phyloP scores from a whole-genome alignment of 2,888 invertebrate species.

The Eupithecia exiguata region DNA sequence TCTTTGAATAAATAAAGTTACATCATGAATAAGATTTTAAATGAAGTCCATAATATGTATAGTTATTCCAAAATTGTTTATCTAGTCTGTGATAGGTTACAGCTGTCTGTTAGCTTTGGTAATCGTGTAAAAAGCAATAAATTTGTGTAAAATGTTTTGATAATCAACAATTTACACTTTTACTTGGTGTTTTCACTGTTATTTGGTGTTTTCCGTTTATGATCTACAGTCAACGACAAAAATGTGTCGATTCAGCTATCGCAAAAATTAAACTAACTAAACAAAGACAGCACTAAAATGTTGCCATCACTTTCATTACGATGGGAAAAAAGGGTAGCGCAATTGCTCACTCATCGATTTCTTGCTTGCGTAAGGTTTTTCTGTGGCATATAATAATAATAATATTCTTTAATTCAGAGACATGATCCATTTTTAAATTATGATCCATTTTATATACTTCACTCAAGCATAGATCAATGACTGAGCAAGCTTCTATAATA shows the following conservation, averaged over 20 bases:
- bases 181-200: slow-evolving; percentile 18
- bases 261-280: not conserved
- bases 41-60: slow-evolving; percentile 12
- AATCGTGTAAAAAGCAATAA: slow-evolving; percentile 39
- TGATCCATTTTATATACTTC: too few relatives aligned
- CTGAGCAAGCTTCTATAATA: too few relatives aligned
- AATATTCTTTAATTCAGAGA: too few relatives aligned
- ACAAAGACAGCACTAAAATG: not conserved
- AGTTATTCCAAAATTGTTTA: slow-evolving; percentile 55
- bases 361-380: too few relatives aligned
- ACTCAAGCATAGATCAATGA: too few relatives aligned
- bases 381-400: too few relatives aligned
- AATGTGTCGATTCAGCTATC: not conserved
- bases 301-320: not conserved
- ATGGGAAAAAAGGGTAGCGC: not conserved
- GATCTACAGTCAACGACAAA: not conserved
- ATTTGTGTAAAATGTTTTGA: slow-evolving; percentile 25
- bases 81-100: slow-evolving; percentile 76
- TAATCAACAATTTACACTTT: slow-evolving; percentile 19
- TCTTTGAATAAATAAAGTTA: slow-evolving; percentile 12
- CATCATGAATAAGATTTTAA: slow-evolving; percentile 14
- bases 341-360: not conserved
- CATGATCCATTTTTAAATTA: too few relatives aligned
- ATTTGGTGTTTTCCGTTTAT: slow-evolving; percentile 7
- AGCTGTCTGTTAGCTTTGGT: slow-evolving; percentile 54